phyloP scores from a whole-genome alignment of 2,797 vertebrate species.

The Fringilla coelebs region DNA sequence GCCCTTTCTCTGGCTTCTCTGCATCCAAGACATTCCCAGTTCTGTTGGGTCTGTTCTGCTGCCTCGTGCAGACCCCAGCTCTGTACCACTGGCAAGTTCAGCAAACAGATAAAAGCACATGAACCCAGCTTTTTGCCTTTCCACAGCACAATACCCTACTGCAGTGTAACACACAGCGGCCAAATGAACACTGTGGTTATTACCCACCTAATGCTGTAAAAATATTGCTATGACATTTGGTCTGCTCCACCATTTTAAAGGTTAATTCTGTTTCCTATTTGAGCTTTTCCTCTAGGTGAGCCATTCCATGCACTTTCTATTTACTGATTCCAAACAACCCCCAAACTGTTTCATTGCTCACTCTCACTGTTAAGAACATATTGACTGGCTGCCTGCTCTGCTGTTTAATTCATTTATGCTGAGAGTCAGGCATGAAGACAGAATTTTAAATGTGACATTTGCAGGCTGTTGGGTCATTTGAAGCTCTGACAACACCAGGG shows the following conservation, averaged over 20 bases:
- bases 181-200: slow-evolving; percentile 63
- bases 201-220: slow-evolving; percentile 67
- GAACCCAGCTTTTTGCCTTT: slow-evolving; percentile 16
- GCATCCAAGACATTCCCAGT: background rate
- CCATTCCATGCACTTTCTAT: slow-evolving; percentile 61
- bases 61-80: background rate
- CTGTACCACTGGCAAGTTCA: background rate
- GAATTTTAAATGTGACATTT: slow-evolving; percentile 84
- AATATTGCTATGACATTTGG: slow-evolving; percentile 73
- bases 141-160: background rate
- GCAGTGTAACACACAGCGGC: background rate
- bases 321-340: slow-evolving; percentile 75
- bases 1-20: background rate
- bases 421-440: slow-evolving; percentile 75
- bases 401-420: slow-evolving; percentile 82
- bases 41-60: background rate
- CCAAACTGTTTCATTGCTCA: slow-evolving; percentile 71
- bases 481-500: slow-evolving; percentile 73
- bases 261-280: slow-evolving; percentile 74
- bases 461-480: slow-evolving; percentile 78
- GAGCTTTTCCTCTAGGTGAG: slow-evolving; percentile 67
- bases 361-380: slow-evolving; percentile 75
- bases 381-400: slow-evolving; percentile 78
- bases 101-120: background rate
- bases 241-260: slow-evolving; percentile 70